Percentiles rank a stretch among this genome's conserved stretches.
These are phyloP conservation scores for Drosophila nebulosa DNA, from an alignment of 1,140 invertebrate species.

Conservation along the genomic window DNA sequence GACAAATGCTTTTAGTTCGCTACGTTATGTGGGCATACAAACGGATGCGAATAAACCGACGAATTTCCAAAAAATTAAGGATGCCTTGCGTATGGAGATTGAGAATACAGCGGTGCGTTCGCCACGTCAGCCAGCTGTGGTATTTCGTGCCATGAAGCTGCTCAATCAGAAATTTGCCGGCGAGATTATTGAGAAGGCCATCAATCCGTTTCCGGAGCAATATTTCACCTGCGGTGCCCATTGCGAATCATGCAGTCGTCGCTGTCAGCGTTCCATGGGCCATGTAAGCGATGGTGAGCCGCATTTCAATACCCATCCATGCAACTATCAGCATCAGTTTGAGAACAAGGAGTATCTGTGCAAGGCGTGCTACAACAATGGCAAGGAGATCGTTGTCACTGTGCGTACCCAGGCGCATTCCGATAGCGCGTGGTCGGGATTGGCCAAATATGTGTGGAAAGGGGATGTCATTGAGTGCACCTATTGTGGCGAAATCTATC, in stretches of 20 bases:
- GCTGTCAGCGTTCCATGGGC: conserved; percentile 90
- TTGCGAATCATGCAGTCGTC: conserved; percentile 87
- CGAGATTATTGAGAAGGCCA: conserved; percentile 84
- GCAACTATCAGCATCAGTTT: conserved; percentile 89
- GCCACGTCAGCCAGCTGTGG: conserved; percentile 84
- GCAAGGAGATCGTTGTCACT: conserved; percentile 84
- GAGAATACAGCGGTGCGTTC: conserved; percentile 87
- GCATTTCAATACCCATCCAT: conserved; percentile 84
- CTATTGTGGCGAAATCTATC: conserved; percentile 91
- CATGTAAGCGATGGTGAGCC: conserved; percentile 86
- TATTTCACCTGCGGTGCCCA: conserved; percentile 89
- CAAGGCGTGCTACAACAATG: conserved; percentile 82
- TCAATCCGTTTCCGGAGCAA: conserved; percentile 88
- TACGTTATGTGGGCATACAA: conserved; percentile 81
- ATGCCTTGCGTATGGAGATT: conserved; percentile 83
- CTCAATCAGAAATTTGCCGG: conserved; percentile 91
- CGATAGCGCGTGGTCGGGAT: conserved; percentile 87
- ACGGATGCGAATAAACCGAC: conserved; percentile 82
- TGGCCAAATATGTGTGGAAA: conserved; percentile 90
- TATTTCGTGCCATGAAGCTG: conserved; percentile 86
- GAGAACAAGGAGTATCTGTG: conserved; percentile 90
- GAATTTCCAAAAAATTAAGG: conserved; percentile 83
- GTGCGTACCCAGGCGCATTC: conserved; percentile 83
- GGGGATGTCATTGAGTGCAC: conserved; percentile 91
- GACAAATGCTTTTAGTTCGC: conserved; percentile 88